A percentile compares a stretch with the other conserved stretches of the same genome.
These are phyloP conservation scores for Gadus chalcogrammus DNA, from an alignment of 2,113 vertebrate genomes.

Conservation along the genomic window DNA sequence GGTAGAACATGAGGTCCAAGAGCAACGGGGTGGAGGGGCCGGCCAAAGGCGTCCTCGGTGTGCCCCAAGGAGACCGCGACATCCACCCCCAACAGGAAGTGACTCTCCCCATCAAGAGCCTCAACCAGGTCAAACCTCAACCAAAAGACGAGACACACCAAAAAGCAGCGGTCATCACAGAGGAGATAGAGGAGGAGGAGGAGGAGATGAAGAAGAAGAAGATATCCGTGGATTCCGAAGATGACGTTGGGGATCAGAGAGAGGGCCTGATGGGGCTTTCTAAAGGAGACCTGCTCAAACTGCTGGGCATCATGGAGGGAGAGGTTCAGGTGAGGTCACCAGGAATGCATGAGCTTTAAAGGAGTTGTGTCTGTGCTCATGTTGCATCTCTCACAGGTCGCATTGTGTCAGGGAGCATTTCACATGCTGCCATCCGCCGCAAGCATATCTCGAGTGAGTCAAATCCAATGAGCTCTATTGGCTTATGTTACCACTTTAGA, in stretches of 20 bases:
- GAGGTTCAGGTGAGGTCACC: slow-evolving; percentile 86
- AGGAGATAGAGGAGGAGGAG: slow-evolving; percentile 21
- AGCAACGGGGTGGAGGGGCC: slow-evolving; percentile 81
- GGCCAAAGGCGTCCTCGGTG: slow-evolving; percentile 74
- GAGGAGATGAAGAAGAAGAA: slow-evolving; percentile 49
- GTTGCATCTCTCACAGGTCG: too few species aligned
- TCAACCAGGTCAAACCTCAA: slow-evolving; percentile 71
- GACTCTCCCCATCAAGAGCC: slow-evolving; percentile 77
- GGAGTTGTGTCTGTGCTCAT: neutral
- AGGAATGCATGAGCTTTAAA: neutral
- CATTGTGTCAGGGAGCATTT: too few species aligned
- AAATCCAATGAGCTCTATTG: too few species aligned
- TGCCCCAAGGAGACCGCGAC: slow-evolving; percentile 73
- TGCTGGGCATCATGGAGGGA: slow-evolving; percentile 96
- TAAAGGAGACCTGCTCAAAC: slow-evolving; percentile 85
- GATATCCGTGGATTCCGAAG: slow-evolving; percentile 69
- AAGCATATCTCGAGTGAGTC: too few species aligned
- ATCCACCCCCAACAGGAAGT: slow-evolving; percentile 74
- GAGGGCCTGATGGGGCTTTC: slow-evolving; percentile 81
- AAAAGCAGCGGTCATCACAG: slow-evolving; percentile 72
- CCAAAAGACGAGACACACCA: slow-evolving; percentile 74
- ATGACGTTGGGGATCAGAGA: slow-evolving; percentile 63
- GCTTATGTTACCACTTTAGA: too few species aligned
- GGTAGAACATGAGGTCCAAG: slow-evolving; percentile 91
- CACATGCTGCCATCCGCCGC: too few species aligned